These are phyloP conservation scores for Mycalesis mineus DNA, from an alignment of 2,888 invertebrate species.

Conservation along the genomic window DNA sequence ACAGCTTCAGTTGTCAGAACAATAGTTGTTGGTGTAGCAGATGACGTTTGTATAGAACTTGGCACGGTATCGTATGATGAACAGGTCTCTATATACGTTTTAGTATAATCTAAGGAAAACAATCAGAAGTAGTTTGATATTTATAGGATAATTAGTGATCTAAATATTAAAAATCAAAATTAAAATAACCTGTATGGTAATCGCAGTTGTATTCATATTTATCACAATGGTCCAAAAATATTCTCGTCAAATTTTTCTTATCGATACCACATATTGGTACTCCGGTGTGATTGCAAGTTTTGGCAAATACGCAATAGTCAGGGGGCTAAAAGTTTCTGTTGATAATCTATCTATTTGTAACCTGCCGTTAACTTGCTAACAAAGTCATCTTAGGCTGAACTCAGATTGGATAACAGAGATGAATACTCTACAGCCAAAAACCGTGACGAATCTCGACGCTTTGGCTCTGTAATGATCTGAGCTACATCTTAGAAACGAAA, in stretches of 20 bases:
- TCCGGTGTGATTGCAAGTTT: slow-evolving; percentile 53
- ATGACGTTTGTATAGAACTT: not conserved
- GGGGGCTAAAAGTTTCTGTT: slow-evolving; percentile 35
- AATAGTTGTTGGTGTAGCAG: not conserved
- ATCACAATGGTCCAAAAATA: slow-evolving; percentile 56
- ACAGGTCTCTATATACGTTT: slow-evolving; percentile 1
- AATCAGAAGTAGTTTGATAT: not conserved
- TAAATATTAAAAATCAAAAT: too few species aligned
- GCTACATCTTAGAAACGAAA: too few species aligned
- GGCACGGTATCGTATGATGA: not conserved
- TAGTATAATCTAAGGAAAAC: slow-evolving; percentile 3
- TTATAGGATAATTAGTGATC: not conserved
- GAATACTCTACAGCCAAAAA: too few species aligned
- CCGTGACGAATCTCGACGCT: too few species aligned
- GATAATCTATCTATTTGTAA: not conserved
- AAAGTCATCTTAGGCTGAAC: too few species aligned
- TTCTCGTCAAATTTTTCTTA: slow-evolving; percentile 27
- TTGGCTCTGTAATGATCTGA: too few species aligned
- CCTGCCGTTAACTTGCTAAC: too few species aligned
- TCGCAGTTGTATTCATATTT: slow-evolving; percentile 58
- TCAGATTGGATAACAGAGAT: too few species aligned
- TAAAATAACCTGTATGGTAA: slow-evolving; percentile 37
- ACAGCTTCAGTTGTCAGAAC: not conserved
- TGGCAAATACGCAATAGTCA: slow-evolving; percentile 41
- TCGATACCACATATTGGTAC: slow-evolving; percentile 44